Conservation (phyloP, 1,140 invertebrate genomes). For the Archegozetes longisetosus region DNA sequence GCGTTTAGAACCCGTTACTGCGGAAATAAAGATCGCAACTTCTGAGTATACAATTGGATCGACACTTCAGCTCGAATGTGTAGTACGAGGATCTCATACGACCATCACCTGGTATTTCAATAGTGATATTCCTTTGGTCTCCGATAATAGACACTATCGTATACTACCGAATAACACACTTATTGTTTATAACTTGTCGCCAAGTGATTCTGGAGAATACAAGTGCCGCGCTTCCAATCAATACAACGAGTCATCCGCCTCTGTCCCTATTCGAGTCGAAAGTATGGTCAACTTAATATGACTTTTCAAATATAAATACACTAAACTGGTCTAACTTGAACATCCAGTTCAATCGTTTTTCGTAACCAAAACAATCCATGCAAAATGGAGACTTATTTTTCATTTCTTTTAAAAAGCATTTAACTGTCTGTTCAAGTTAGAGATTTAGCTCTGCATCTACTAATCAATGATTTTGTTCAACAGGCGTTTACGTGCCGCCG, state of each 20-base stretch:
- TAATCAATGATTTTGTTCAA: too few relatives aligned
- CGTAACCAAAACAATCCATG: background rate
- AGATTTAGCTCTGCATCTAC: too few relatives aligned
- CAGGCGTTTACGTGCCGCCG: constrained; percentile 52
- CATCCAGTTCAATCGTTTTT: background rate
- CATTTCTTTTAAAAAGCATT: background rate
- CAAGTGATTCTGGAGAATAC: constrained; percentile 55
- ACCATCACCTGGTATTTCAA: constrained; percentile 13
- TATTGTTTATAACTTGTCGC: constrained; percentile 41
- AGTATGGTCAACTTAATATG: constrained; percentile 5
- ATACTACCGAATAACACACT: constrained; percentile 39
- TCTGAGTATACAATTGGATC: constrained; percentile 13
- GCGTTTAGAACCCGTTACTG: constrained; percentile 7
- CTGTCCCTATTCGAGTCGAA: constrained; percentile 31
- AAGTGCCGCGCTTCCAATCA: constrained; percentile 56
- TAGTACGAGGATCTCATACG: constrained; percentile 7
- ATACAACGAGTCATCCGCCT: constrained; percentile 41
- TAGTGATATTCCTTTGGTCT: background rate
- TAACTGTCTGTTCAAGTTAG: too few relatives aligned
- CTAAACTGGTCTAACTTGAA: background rate
- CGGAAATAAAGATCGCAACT: constrained; percentile 1
- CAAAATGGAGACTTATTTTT: too few relatives aligned
- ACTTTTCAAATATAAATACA: background rate
- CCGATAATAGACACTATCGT: constrained; percentile 8
- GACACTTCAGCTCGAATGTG: constrained; percentile 14